Conservation (phyloP, 2,113 vertebrate genomes). For the Malurus elegans region DNA sequence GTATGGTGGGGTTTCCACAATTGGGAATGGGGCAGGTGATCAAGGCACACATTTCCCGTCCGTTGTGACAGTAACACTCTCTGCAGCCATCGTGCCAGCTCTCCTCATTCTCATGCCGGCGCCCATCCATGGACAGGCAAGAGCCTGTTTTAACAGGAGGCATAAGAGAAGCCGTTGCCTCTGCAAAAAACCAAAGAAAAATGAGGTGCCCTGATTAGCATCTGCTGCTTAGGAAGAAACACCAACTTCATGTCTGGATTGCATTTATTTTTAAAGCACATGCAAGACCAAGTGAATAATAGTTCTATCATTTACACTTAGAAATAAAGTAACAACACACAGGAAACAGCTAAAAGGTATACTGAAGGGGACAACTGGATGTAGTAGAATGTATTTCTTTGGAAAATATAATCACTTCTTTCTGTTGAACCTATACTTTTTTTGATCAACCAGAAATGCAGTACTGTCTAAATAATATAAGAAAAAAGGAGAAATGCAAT, state of each 20-base stretch:
- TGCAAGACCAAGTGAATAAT: background rate
- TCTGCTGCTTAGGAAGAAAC: background rate
- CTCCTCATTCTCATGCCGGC: conserved; percentile 84
- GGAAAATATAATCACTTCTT: background rate
- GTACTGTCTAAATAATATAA: background rate
- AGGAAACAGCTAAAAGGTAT: background rate
- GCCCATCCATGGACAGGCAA: conserved; percentile 88
- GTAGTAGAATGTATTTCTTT: background rate
- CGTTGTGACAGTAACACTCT: conserved; percentile 86
- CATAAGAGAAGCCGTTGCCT: conserved; percentile 68
- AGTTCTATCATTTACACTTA: background rate
- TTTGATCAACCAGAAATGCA: background rate
- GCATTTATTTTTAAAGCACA: background rate
- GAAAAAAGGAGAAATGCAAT: background rate
- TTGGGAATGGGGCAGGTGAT: conserved; percentile 87
- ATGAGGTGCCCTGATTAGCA: background rate
- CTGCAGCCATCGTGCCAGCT: conserved; percentile 91
- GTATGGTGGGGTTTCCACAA: conserved; percentile 84
- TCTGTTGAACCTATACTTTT: background rate
- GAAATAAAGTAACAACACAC: background rate
- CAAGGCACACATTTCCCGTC: conserved; percentile 89
- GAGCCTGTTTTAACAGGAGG: conserved; percentile 79
- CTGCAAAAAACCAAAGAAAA: conserved; percentile 57
- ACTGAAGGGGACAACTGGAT: background rate
- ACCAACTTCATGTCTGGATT: background rate